Base-by-base conservation (phyloP, 2,888 invertebrate species). In the Pemphredon lugubris region DNA sequence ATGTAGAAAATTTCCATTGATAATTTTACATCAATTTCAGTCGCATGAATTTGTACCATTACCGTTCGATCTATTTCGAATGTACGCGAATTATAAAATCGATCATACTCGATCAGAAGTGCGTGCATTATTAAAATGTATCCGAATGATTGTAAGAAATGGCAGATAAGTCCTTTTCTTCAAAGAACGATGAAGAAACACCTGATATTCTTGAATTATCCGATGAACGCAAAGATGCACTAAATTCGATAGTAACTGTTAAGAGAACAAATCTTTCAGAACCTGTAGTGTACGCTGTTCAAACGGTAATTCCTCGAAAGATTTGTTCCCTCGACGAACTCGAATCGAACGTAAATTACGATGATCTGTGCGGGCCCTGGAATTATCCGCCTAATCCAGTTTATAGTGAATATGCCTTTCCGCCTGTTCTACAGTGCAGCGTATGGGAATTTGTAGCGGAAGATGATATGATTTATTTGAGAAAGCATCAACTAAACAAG, bases 321-420 rank as follows among this genome's bases (percentile, higher is more conserved):
- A 9, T 53, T 20, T 1, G 18, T 34, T 82, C 75, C 0, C 64
- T 69, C 48, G 57, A 53, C 26, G 21, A 45, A 6, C 82, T 84
- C 2, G 73, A 82, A 66, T 82, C 82, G 13, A 66, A 80, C 65
- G 77, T 75, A 23, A 73, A 84, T 78, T 85, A 84, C 54, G 81
- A 87, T 37, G 82, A 86, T 71, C 73, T 86, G 18, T 87, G 84
- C 57, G 83, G 84, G 37, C 79, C 81, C 37, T 85, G 82, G 84
- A 54, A 60, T 54, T 81, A 73, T 68, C 54, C 68, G 5, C 60
- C 59, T 63, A 81, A 83, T 74, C 79, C 83, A 14, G 65, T 76
- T 53, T 67, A 73, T 59, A 42, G 18, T 37, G 53, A 40, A 30
- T 74, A 48, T 7, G 23, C 69, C 45, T 54, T 77, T 48, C 2